Percentiles rank a stretch among this genome's conserved stretches.
These are phyloP conservation scores for Eidolon helvum DNA, from an alignment of 2,113 vertebrate genomes.

Conservation along the genomic window DNA sequence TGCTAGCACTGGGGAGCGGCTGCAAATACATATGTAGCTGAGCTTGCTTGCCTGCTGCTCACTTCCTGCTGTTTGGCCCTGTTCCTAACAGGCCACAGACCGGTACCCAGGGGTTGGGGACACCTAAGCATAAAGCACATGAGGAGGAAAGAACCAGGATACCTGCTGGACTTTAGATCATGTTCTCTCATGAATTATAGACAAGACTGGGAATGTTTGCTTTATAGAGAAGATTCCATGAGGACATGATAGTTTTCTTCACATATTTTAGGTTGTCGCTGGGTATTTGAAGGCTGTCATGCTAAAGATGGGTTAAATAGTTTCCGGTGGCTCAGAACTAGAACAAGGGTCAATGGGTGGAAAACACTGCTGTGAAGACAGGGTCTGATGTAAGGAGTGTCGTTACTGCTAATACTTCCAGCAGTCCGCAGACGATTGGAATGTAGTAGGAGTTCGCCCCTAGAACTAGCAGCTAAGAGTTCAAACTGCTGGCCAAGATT, in stretches of 20 bases:
- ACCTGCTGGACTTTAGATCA: background rate
- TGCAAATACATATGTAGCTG: too few species aligned
- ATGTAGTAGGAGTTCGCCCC: background rate
- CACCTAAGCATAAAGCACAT: too few species aligned
- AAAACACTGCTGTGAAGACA: background rate
- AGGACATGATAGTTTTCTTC: background rate
- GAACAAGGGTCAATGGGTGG: fast-evolving
- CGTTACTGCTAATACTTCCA: background rate
- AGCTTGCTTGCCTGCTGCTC: too few species aligned
- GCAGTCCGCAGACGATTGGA: background rate
- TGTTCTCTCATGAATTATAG: background rate
- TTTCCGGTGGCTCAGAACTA: background rate
- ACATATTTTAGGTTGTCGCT: background rate
- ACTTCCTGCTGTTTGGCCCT: too few species aligned
- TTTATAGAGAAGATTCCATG: background rate
- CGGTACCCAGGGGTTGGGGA: too few species aligned
- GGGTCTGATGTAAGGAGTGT: background rate
- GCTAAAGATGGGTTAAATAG: background rate
- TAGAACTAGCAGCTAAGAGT: background rate
- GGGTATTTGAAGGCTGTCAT: background rate
- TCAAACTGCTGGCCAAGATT: background rate
- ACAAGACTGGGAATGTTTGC: too few species aligned
- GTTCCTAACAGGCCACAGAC: too few species aligned
- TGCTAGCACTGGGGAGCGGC: too few species aligned
- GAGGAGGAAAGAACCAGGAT: background rate